phyloP scores from a whole-genome alignment of 2,888 invertebrate genomes.

The Drosophila rubida region DNA sequence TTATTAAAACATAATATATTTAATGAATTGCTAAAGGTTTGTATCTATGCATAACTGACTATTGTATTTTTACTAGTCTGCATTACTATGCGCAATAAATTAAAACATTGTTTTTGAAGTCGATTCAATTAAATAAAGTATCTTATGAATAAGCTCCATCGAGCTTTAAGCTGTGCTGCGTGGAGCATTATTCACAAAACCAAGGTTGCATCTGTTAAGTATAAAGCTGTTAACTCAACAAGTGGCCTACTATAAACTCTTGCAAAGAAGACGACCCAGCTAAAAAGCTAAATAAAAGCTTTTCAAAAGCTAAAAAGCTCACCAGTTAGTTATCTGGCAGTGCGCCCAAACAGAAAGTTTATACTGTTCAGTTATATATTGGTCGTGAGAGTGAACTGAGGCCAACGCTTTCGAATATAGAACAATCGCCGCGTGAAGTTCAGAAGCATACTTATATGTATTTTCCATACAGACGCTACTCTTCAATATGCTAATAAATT shows the following conservation, averaged over 20 bases:
- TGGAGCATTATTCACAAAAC: not conserved
- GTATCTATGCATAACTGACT: no score
- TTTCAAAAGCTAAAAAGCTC: conserved; percentile 3
- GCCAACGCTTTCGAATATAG: conserved; percentile 7
- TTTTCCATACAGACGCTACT: conserved; percentile 26
- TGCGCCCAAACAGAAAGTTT: conserved; percentile 14
- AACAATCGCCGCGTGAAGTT: conserved; percentile 20
- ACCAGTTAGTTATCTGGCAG: conserved; percentile 23
- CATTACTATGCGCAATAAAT: no score
- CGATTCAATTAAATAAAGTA: no score
- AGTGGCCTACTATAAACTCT: not conserved
- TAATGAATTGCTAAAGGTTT: no score
- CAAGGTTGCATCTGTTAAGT: not conserved
- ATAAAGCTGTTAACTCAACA: not conserved
- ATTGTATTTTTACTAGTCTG: no score
- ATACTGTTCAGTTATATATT: conserved; percentile 27
- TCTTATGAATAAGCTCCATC: no score
- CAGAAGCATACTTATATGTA: conserved; percentile 9
- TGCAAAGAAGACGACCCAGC: conserved; percentile 22
- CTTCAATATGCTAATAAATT: conserved; percentile 25
- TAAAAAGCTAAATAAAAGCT: conserved; percentile 16
- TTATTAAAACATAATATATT: no score
- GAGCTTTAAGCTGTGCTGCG: not conserved
- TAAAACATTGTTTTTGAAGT: no score
- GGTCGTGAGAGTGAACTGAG: conserved; percentile 11